Evolutionary conservation across 35 echinoderm and acorn worm genomes (phyloP).

Genomic region (Nesometra sesokonis): DNA sequence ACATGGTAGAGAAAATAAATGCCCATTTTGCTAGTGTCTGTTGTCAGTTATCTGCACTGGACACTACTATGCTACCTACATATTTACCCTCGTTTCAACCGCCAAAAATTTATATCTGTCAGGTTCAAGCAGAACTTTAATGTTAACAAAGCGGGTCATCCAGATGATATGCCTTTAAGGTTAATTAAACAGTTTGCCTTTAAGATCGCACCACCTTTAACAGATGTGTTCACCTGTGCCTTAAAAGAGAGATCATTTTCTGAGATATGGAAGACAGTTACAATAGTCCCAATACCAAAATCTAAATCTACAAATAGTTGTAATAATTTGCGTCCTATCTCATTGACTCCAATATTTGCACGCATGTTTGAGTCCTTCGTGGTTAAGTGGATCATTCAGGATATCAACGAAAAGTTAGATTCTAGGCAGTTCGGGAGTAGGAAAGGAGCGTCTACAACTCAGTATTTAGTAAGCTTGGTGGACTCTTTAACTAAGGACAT

Average conservation of each 20-base stretch:
- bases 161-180: conserved; percentile 12
- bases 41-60: too few relatives aligned
- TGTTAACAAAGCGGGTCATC: conserved; percentile 11
- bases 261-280: conserved; percentile 7
- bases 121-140: conserved; percentile 5
- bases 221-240: conserved; percentile 4
- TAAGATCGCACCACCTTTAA: conserved; percentile 12
- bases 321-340: conserved; percentile 15
- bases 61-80: not conserved
- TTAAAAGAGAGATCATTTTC: conserved; percentile 14
- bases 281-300: conserved; percentile 33
- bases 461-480: too few relatives aligned
- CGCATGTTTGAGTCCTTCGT: conserved; percentile 24
- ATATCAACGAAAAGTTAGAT: too few relatives aligned
- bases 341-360: too few relatives aligned
- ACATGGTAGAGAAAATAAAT: too few relatives aligned
- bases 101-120: not conserved
- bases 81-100: conserved; percentile 19
- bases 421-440: too few relatives aligned
- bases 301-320: not conserved
- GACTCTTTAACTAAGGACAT: too few relatives aligned
- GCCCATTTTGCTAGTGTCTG: too few relatives aligned
- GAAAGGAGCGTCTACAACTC: too few relatives aligned
- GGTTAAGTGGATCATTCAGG: conserved; percentile 11
- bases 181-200: too few relatives aligned